Base-by-base conservation (phyloP, 2,888 invertebrate genomes). In the Tiliacea aurago region DNA sequence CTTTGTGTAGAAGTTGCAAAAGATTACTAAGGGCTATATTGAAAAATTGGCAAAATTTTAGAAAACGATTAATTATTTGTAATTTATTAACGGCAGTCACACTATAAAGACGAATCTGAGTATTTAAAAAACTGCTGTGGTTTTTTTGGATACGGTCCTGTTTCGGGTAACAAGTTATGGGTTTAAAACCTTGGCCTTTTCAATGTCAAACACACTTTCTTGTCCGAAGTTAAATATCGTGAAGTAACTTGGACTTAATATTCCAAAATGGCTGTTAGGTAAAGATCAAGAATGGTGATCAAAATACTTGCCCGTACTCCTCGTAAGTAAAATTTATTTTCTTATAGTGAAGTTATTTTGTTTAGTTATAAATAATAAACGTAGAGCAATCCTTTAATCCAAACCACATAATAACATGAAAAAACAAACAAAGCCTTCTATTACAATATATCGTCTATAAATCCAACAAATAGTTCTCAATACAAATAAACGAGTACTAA, bases 401-500 rank as follows among this genome's bases (percentile, higher is more conserved):
- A 56, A 58, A 5, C 37, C 28, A 28, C n/a, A 64, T 10, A 11
- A 33, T 11, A 28, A 7, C 18, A 51, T 33, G 41, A 47, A 55
- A 15, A 69, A 69, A 68, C 45, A 72, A 70, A 51, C 28, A 51
- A 64, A 45, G 1, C 23, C 9, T 28, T 51, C 55, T 45, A 69
- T 69, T 69, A 69, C 37, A 69, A 75, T 7, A 63, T 56, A 71
- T 78, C 62, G 70, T 59, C 67, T 65, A 75, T 75, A 80, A 74
- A 74, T n/a, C 53, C 62, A 62, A 61, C 55, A 33, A 70, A 80
- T 65, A 63, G 66, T 70, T 56, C 13, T 18, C 41, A 41, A 53
- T 58, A 68, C 72, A 73, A 84, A 84, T 62, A 78, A 73, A 73
- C 68, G 53, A 64, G 55, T 78, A 69, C 73, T 74, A 70, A 78